Evolutionary conservation across 2,113 vertebrate species (phyloP).

Genomic region (Morone chrysops): DNA sequence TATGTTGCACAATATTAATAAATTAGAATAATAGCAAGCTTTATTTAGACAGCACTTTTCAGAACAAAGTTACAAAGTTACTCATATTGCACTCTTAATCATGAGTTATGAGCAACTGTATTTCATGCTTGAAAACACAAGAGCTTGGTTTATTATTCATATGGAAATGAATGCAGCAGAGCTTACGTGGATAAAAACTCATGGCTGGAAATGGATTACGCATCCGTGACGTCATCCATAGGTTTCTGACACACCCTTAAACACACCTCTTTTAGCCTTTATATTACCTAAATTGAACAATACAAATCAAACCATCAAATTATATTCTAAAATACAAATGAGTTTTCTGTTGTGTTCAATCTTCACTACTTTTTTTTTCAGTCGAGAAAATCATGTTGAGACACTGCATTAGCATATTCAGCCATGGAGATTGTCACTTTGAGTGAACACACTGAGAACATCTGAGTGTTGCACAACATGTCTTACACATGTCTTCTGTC

Average conservation of each 20-base stretch:
- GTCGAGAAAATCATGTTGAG: background rate
- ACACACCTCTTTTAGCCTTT: background rate
- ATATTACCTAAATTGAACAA: background rate
- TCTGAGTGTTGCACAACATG: constrained; percentile 33
- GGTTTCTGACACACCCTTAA: background rate
- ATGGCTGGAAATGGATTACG: background rate
- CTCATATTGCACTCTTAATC: background rate
- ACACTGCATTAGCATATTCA: constrained; percentile 2
- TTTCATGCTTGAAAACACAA: constrained; percentile 3
- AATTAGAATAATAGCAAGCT: background rate
- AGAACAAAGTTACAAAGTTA: background rate
- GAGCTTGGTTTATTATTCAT: constrained; percentile 1
- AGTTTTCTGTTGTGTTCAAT: background rate
- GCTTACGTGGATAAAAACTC: background rate
- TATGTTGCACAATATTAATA: background rate
- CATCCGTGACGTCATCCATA: background rate
- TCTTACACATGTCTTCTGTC: constrained; percentile 32
- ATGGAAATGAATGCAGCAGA: constrained; percentile 6
- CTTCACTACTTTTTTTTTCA: background rate
- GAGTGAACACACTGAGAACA: constrained; percentile 2
- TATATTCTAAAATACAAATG: constrained; percentile 1
- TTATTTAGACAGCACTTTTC: background rate
- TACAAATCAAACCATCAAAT: background rate
- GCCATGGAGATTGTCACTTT: background rate
- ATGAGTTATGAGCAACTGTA: background rate